phyloP scores from a whole-genome alignment of 1,140 invertebrate genomes.

The Drosophila parvula region DNA sequence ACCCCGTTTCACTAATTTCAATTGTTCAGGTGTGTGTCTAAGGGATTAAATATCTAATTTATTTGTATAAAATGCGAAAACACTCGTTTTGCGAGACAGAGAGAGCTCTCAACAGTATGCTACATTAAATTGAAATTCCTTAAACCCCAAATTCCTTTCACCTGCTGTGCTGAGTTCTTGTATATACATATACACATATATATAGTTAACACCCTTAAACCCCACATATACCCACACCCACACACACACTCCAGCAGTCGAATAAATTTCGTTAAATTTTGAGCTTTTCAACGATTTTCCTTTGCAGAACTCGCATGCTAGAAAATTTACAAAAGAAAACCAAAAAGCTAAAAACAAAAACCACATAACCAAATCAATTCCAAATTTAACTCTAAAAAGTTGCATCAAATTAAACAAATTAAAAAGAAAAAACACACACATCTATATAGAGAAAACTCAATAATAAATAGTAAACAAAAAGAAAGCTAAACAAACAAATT shows the following conservation, averaged over 20 bases:
- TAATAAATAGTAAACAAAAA: constrained; percentile 50
- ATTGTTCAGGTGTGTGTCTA: constrained; percentile 43
- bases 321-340: constrained; percentile 54
- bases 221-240: constrained; percentile 11
- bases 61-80: constrained; percentile 42
- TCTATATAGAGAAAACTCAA: constrained; percentile 56
- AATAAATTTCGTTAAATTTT: constrained; percentile 80
- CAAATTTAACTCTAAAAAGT: constrained; percentile 63
- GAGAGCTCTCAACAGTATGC: constrained; percentile 21
- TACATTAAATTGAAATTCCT: constrained; percentile 43
- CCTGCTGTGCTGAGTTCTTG: constrained; percentile 35
- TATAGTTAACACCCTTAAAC: constrained; percentile 29
- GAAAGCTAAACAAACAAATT: constrained; percentile 39
- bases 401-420: constrained; percentile 51
- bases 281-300: constrained; percentile 78
- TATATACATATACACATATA: constrained; percentile 36
- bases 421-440: constrained; percentile 34
- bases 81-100: neutral
- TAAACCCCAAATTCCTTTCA: constrained; percentile 24
- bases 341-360: constrained; percentile 52
- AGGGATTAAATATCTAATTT: constrained; percentile 52
- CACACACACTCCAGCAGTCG: constrained; percentile 23
- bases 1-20: constrained; percentile 48
- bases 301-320: constrained; percentile 82
- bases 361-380: constrained; percentile 63